Conservation (phyloP, 1,140 invertebrate species). For the Helicorthomorpha holstii region DNA sequence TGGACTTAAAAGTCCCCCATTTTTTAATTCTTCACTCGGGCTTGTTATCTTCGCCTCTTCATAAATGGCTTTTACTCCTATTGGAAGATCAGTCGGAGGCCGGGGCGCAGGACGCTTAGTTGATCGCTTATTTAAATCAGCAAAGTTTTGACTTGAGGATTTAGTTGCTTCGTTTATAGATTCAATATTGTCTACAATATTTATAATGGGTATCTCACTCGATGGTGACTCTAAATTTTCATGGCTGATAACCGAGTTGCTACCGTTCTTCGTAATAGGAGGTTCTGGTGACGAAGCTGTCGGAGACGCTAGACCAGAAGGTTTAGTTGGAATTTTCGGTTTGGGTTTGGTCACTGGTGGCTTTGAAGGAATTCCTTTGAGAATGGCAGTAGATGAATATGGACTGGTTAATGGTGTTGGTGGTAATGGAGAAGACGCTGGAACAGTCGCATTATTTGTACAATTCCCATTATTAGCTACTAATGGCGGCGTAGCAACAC, state of each 20-base stretch:
- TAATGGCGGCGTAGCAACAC: neutral
- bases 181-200: neutral
- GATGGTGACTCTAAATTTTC: neutral
- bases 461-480: neutral
- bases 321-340: conserved; percentile 2
- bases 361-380: conserved; percentile 1
- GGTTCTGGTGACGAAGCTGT: neutral
- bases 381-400: conserved; percentile 3
- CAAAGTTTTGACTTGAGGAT: conserved; percentile 9
- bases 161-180: conserved; percentile 13
- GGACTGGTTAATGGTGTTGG: neutral
- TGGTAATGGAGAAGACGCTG: neutral
- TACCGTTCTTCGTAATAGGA: neutral
- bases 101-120: conserved; percentile 13
- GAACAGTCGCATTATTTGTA: neutral
- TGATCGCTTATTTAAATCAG: conserved; percentile 12
- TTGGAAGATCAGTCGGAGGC: conserved; percentile 6
- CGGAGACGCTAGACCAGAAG: neutral
- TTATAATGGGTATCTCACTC: neutral
- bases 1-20: neutral
- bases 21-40: conserved; percentile 10
- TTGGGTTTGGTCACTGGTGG: conserved; percentile 1
- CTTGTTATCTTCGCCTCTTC: conserved; percentile 1
- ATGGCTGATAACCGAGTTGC: neutral
- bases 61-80: neutral